phyloP scores from a whole-genome alignment of 2,113 vertebrate genomes.

The Psilopogon haemacephalus region DNA sequence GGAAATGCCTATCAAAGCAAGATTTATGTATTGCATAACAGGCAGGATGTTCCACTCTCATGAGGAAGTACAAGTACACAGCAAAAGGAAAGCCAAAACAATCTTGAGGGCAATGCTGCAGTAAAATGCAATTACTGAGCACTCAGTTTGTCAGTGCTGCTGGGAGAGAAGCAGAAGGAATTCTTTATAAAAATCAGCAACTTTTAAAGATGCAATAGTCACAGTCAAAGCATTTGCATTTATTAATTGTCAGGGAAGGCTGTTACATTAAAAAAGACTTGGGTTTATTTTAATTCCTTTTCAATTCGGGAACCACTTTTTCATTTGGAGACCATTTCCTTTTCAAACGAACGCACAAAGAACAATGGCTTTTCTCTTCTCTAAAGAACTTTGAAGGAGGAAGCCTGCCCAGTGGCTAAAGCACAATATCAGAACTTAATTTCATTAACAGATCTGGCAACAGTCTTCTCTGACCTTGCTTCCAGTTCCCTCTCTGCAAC shows the following conservation, averaged over 20 bases:
- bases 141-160: neutral
- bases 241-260: neutral
- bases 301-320: constrained; percentile 47
- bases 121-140: constrained; percentile 18
- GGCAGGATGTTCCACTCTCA: constrained; percentile 61
- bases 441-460: constrained; percentile 46
- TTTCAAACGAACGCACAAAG: constrained; percentile 54
- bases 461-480: constrained; percentile 6
- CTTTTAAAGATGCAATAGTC: neutral
- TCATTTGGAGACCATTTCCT: constrained; percentile 62
- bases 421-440: constrained; percentile 44
- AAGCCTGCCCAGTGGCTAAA: constrained; percentile 39
- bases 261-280: neutral
- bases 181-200: neutral
- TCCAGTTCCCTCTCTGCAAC: neutral
- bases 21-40: constrained; percentile 61
- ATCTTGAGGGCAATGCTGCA: constrained; percentile 37
- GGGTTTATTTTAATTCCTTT: neutral
- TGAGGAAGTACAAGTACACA: constrained; percentile 57
- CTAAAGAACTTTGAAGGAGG: constrained; percentile 46
- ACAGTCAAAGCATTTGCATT: neutral
- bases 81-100: constrained; percentile 60
- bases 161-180: neutral
- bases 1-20: constrained; percentile 70
- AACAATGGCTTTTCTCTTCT: constrained; percentile 66